phyloP scores from a whole-genome alignment of 64 coral and sea anemone genomes.

The Trachythela sp. region DNA sequence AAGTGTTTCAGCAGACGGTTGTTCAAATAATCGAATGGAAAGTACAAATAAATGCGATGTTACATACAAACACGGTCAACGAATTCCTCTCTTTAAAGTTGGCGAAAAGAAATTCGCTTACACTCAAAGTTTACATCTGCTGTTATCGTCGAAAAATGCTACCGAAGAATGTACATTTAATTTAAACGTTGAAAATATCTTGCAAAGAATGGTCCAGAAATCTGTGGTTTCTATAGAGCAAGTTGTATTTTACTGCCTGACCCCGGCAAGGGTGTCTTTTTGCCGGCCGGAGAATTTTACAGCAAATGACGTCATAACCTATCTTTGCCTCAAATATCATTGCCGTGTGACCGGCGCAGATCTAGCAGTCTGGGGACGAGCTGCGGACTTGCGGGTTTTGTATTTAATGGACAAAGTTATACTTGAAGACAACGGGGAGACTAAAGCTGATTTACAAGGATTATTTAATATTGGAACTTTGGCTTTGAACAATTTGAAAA shows the following conservation, averaged over 20 bases:
- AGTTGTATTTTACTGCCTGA: neutral
- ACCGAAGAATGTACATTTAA: neutral
- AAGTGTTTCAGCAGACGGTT: neutral
- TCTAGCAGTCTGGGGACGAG: constrained; percentile 32
- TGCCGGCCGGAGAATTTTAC: constrained; percentile 29
- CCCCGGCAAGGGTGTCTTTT: constrained; percentile 10
- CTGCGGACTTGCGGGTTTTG: constrained; percentile 25
- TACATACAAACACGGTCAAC: neutral
- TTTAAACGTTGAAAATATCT: neutral
- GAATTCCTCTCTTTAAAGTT: neutral
- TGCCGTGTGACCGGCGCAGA: constrained; percentile 26
- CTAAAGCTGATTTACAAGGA: neutral
- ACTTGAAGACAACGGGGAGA: neutral
- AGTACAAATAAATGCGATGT: neutral
- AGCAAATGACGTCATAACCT: constrained; percentile 44
- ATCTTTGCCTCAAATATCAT: neutral
- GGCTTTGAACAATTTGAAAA: neutral
- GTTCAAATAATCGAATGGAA: neutral
- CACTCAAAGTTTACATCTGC: neutral
- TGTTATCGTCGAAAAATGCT: neutral
- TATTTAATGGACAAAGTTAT: neutral
- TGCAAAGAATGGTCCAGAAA: neutral
- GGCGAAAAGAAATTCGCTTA: neutral
- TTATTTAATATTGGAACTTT: constrained; percentile 21
- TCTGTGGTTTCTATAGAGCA: neutral